Evolutionary conservation across 2,888 invertebrate species (phyloP).

Genomic region (Anodontia alba): DNA sequence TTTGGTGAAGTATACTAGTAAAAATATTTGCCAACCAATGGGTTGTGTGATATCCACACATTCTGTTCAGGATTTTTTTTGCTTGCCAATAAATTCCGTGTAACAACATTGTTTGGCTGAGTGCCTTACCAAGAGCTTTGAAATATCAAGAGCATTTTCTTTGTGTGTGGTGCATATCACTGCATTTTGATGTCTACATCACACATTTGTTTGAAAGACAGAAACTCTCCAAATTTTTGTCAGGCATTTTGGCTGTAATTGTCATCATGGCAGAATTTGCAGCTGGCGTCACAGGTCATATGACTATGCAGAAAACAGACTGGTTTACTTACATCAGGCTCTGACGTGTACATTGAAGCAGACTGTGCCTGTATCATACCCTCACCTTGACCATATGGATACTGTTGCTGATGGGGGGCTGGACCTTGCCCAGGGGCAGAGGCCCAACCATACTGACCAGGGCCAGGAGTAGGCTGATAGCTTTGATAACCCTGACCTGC

Average conservation of each 20-base stretch:
- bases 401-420: slow-evolving; percentile 31
- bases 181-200: no score
- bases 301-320: slow-evolving; percentile 24
- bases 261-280: slow-evolving; percentile 10
- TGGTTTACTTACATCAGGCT: slow-evolving; percentile 56
- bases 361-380: slow-evolving; percentile 52
- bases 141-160: no score
- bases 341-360: slow-evolving; percentile 40
- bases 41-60: no score
- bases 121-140: no score
- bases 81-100: no score
- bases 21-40: no score
- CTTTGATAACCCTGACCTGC: slow-evolving; percentile 7
- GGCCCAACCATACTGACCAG: slow-evolving; percentile 17
- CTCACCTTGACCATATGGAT: slow-evolving; percentile 62
- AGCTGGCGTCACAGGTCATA: slow-evolving; percentile 20
- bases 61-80: no score
- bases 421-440: slow-evolving; percentile 1
- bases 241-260: background rate
- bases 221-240: no score
- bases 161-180: no score
- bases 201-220: no score
- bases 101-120: no score
- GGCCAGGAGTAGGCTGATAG: slow-evolving; percentile 29
- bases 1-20: no score